Percentiles rank a stretch among this genome's conserved stretches.
Evolutionary conservation across 2,797 vertebrate genomes (phyloP).

Genomic region (Liparis tanakae): DNA sequence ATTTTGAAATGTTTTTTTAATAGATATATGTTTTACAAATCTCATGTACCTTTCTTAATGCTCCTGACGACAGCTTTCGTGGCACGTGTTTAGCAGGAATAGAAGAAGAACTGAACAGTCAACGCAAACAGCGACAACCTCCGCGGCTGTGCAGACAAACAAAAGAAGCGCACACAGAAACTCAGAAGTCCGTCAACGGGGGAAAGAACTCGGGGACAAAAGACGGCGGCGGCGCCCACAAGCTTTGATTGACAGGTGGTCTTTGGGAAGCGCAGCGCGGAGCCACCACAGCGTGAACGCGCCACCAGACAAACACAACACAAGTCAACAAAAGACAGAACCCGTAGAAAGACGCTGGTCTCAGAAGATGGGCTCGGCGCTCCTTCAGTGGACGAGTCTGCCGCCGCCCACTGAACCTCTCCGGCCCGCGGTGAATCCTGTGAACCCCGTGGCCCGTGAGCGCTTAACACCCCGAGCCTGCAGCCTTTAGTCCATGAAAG

Average conservation of each 20-base stretch:
- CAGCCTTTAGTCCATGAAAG: constrained; percentile 66
- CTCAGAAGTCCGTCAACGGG: constrained; percentile 45
- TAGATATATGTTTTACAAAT: no score
- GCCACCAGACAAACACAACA: constrained; percentile 13
- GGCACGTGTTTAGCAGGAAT: constrained; percentile 32
- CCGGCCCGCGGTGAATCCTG: not conserved
- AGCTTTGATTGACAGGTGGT: constrained; percentile 64
- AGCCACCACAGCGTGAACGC: constrained; percentile 12
- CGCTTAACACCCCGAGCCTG: constrained; percentile 58
- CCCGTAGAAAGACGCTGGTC: constrained; percentile 38
- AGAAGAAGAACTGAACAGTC: constrained; percentile 33
- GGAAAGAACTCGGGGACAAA: constrained; percentile 42
- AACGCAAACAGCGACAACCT: constrained; percentile 25
- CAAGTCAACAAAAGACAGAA: constrained; percentile 14
- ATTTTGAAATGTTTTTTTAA: no score
- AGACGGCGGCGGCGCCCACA: constrained; percentile 46
- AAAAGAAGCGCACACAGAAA: constrained; percentile 45
- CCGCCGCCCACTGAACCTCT: constrained; percentile 28
- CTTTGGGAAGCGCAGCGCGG: constrained; percentile 49
- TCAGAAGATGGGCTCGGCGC: not conserved
- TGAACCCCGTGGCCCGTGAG: constrained; percentile 28
- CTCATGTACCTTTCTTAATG: not conserved
- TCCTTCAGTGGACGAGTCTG: constrained; percentile 10
- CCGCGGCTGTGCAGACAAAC: constrained; percentile 41
- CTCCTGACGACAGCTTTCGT: constrained; percentile 26